Conservation (phyloP, 2,888 invertebrate species). For the Incurvaria masculella region DNA sequence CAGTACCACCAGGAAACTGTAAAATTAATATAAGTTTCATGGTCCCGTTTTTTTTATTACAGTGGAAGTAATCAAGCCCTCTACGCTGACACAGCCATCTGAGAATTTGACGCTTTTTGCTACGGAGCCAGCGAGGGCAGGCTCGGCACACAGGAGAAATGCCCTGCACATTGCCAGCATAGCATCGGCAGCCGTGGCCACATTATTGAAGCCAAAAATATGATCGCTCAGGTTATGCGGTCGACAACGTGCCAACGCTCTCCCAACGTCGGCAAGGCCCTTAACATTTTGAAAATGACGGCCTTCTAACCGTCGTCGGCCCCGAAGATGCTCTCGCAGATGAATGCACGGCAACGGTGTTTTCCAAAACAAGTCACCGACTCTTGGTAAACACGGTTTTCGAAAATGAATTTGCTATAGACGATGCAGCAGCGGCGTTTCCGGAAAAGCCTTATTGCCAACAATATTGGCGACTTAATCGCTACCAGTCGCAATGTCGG, state of each 20-base stretch:
- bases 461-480: constrained; percentile 24
- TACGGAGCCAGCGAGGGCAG: neutral
- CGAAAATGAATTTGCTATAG: too few species aligned
- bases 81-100: constrained; percentile 30
- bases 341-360: too few species aligned
- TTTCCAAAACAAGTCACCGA: too few species aligned
- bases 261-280: too few species aligned
- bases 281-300: too few species aligned
- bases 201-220: neutral
- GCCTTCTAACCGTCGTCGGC: too few species aligned
- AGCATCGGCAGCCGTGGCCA: neutral
- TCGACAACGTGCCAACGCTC: neutral
- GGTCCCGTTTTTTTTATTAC: constrained; percentile 20
- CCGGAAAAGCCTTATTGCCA: constrained; percentile 11
- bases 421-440: too few species aligned
- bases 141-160: neutral
- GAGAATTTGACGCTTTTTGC: constrained; percentile 28
- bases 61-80: constrained; percentile 43
- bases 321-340: too few species aligned
- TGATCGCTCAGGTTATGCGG: neutral
- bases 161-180: neutral
- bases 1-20: neutral
- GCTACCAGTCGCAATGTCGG: constrained; percentile 27
- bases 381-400: too few species aligned
- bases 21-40: neutral